Evolutionary conservation across 1,140 invertebrate species (phyloP), one percentile per base, ranked within the genome.

Genomic region (Danaus melanippus): DNA sequence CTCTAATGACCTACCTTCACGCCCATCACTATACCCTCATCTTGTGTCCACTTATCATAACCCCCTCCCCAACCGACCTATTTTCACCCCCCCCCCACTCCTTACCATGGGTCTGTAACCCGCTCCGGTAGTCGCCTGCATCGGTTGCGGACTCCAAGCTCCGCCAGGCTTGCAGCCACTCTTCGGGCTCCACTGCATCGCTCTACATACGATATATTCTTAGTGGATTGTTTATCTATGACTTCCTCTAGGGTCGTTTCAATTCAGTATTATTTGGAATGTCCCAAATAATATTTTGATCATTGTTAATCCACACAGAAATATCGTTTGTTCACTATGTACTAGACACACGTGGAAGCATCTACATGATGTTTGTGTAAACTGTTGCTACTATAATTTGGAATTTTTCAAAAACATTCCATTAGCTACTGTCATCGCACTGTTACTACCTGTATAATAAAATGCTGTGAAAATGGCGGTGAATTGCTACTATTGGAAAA

Each of bases 161-260:
- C 87, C 86, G 63, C 92, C 91, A 21, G 92, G 89, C 88, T 94
- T 95, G 47, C 92, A 92, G 51, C 91, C 89, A 84, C 94, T 94
- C 88, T 95, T 95, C 47, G 94, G 93, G 84, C 93, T 95, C 94
- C 94, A 95, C 87, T 95, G 93, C 88, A 95, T 90, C 89, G 82
- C 91, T 90, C 88, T 95, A 76, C 62, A 58, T 60, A 58, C 62
- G 12, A 47, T 62, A 42, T 17, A 32, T 8, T 32, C 47, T 56
- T 51, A 56, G 53, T 51, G 50, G 46, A 41, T 56, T 53, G 15
- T 15, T 1, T 15, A 15, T 15, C 15, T 15, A 15, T 15, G 15
- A 15, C 15, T 1, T 15, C 15, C 15, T 15, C 15, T 54, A 17
- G 52, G 50, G 11, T 56, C 42, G 42, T 21, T 32, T 6, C n/a